Evolutionary conservation across 2,888 invertebrate species (phyloP).

Genomic region (Acanthosepion lycidas): DNA sequence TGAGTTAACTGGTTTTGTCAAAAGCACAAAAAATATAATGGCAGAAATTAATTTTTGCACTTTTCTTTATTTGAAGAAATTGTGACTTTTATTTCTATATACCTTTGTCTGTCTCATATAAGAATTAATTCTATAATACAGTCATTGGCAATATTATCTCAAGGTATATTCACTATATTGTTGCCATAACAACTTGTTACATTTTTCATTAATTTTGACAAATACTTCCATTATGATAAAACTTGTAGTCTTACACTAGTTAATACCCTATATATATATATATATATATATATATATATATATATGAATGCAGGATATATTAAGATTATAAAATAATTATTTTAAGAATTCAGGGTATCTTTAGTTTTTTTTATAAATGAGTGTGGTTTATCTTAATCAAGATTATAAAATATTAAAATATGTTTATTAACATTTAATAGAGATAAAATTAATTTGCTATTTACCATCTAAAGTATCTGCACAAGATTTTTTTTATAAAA

Average conservation of each 20-base stretch:
- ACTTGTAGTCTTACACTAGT: not conserved
- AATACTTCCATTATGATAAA: not conserved
- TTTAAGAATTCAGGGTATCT: not conserved
- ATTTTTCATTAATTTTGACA: not conserved
- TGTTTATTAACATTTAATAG: not conserved
- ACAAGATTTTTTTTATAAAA: not conserved
- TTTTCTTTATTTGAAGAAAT: not conserved
- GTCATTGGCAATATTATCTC: not conserved
- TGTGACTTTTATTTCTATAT: not conserved
- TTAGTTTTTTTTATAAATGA: not conserved
- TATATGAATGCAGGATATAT: slow-evolving; percentile 16
- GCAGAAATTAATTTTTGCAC: not conserved
- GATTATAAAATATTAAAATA: not conserved
- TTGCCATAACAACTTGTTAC: not conserved
- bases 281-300: not conserved
- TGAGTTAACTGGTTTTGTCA: too few relatives aligned
- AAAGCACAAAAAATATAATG: not conserved
- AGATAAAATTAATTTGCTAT: not conserved
- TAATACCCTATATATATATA: too few relatives aligned
- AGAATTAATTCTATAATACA: not conserved
- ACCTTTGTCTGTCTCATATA: not conserved
- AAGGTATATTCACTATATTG: not conserved
- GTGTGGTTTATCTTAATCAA: not conserved
- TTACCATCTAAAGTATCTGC: not conserved
- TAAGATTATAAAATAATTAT: not conserved